Evolutionary conservation across 2,797 vertebrate species (phyloP), one percentile per base, ranked within the genome.

Genomic region (Sphaeramia orbicularis): DNA sequence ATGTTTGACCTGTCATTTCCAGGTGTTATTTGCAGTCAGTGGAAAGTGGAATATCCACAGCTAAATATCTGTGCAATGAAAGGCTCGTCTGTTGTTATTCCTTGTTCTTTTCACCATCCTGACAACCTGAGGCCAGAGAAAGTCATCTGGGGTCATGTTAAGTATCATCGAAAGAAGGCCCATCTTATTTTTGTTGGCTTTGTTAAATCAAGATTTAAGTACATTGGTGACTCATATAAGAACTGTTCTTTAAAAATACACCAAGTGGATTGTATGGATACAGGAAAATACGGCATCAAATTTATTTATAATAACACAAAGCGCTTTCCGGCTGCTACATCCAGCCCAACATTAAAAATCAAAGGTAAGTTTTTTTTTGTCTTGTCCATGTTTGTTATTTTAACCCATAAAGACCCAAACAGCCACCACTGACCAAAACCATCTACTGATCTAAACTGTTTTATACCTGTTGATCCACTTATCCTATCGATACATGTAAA

Each of bases 341-440:
- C 1, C 16, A 21, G 27, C 19, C 13, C n/a, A 16, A 14, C 0
- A 0, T 15, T 78, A 27, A 53, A 14, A 1, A 53, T 93, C 89
- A 0, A 85, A 95, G 0, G 0, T 94, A 15, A 66, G 81, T 75
- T 44, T 95, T 95, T 6, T 40, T 13, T 52, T 27, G 11, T 40
- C 9, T 36, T 24, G 2, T 24, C 21, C 4, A 10, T 16, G 5
- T 51, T 4, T 8, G 12, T 41, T 44, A 41, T 11, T 18, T n/a
- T 2, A 7, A n/a, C n/a, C n/a, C n/a, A n/a, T n/a, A n/a, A n/a
- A n/a, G n/a, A n/a, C n/a, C n/a, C n/a, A n/a, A n/a, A n/a, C n/a
- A n/a, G n/a, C n/a, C n/a, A n/a, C n/a, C n/a, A n/a, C n/a, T n/a
- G n/a, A n/a, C n/a, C n/a, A n/a, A n/a, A n/a, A n/a, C n/a, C n/a